Conservation (phyloP, 64 coral and sea anemone species). For the Montipora cactus region DNA sequence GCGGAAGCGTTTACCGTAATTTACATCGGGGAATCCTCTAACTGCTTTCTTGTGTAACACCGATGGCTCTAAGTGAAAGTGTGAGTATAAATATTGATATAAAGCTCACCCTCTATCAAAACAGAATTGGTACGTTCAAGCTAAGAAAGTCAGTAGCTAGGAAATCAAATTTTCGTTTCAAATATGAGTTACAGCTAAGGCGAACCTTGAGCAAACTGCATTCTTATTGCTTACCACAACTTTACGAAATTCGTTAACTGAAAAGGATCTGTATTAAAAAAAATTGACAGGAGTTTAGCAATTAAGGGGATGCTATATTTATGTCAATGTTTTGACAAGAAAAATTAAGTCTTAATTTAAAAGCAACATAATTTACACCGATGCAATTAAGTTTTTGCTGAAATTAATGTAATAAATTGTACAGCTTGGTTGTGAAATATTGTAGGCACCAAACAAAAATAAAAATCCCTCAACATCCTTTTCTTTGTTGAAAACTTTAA, state of each 20-base stretch:
- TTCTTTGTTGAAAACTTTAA: too few relatives aligned
- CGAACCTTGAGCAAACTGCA: too few relatives aligned
- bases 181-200: too few relatives aligned
- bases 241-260: not conserved
- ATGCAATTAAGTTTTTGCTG: not conserved
- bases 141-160: not conserved
- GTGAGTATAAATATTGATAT: not conserved
- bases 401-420: not conserved
- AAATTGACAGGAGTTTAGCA: not conserved
- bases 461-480: too few relatives aligned
- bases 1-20: too few relatives aligned
- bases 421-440: too few relatives aligned
- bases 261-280: too few relatives aligned
- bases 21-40: not conserved
- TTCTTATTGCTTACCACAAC: not conserved
- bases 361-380: too few relatives aligned
- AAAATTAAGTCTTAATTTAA: not conserved
- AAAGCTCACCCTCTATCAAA: not conserved
- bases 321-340: not conserved
- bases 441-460: too few relatives aligned
- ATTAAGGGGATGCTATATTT: not conserved
- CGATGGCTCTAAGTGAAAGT: conserved; percentile 8
- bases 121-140: not conserved
- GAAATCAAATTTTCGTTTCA: too few relatives aligned
- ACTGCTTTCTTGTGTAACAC: not conserved